These are phyloP conservation scores for Trichoplusia ni DNA, from an alignment of 1,140 invertebrate species.

Conservation along the genomic window DNA sequence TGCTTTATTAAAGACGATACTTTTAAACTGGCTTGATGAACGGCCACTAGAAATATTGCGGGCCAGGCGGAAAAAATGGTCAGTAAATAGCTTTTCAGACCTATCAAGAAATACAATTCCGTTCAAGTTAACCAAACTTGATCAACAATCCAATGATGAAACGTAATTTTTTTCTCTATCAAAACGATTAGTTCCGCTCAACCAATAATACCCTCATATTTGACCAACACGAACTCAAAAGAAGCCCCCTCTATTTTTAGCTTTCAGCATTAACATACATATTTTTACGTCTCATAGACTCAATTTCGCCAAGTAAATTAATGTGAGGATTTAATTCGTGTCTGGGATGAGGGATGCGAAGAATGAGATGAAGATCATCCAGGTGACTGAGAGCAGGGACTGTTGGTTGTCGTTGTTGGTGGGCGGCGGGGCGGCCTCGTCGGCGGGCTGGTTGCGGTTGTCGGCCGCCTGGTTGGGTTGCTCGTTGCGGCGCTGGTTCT, in stretches of 20 bases:
- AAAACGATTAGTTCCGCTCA: too few species aligned
- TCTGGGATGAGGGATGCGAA: slow-evolving; percentile 90
- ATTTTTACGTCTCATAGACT: slow-evolving; percentile 13
- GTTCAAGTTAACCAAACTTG: too few species aligned
- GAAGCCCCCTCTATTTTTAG: background rate
- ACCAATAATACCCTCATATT: too few species aligned
- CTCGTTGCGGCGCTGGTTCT: slow-evolving; percentile 53
- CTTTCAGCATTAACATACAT: slow-evolving; percentile 8
- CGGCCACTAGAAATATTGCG: too few species aligned
- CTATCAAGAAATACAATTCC: too few species aligned
- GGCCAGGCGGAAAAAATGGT: too few species aligned
- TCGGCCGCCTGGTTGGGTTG: slow-evolving; percentile 28
- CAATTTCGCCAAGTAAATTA: background rate
- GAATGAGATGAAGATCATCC: slow-evolving; percentile 89
- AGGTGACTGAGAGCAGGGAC: slow-evolving; percentile 85
- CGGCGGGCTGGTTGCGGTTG: slow-evolving; percentile 18
- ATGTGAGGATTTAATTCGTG: slow-evolving; percentile 64
- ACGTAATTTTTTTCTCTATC: too few species aligned
- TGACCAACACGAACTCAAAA: too few species aligned
- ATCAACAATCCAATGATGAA: too few species aligned
- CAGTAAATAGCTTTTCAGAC: too few species aligned
- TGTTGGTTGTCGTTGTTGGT: slow-evolving; percentile 72
- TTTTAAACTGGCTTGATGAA: too few species aligned
- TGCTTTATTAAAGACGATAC: too few species aligned
- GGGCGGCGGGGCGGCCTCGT: background rate